Evolutionary conservation across 2,888 invertebrate genomes (phyloP).

Genomic region (Sesia apiformis): DNA sequence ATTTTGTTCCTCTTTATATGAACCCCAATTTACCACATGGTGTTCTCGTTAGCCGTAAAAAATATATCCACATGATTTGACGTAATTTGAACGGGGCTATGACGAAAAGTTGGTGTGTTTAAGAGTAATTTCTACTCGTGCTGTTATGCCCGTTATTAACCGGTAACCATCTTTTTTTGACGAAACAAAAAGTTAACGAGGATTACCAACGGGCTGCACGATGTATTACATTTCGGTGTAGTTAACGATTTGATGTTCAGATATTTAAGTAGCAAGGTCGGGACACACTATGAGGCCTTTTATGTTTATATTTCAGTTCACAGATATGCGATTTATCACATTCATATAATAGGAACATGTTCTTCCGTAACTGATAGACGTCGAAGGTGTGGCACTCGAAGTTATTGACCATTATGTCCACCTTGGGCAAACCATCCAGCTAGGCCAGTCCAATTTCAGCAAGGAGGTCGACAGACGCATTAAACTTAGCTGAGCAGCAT

Average conservation of each 20-base stretch:
- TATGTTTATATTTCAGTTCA: too few species aligned
- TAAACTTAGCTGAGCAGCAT: too few species aligned
- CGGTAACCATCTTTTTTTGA: conserved; percentile 44
- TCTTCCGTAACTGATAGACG: too few species aligned
- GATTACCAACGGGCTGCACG: conserved; percentile 25
- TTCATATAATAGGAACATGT: too few species aligned
- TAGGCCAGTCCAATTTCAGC: too few species aligned
- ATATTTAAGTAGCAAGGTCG: background rate
- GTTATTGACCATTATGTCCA: too few species aligned
- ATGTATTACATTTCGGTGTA: conserved; percentile 7
- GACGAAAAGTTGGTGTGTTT: conserved; percentile 63
- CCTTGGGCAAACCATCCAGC: too few species aligned
- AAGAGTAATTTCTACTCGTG: conserved; percentile 50
- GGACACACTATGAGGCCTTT: too few species aligned
- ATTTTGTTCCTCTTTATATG: conserved; percentile 51
- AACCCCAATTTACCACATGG: conserved; percentile 70
- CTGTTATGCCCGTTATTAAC: conserved; percentile 61
- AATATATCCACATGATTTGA: conserved; percentile 66
- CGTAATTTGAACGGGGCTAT: conserved; percentile 63
- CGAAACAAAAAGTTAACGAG: conserved; percentile 51
- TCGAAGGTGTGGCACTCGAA: too few species aligned
- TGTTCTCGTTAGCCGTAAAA: conserved; percentile 47
- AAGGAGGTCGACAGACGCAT: too few species aligned
- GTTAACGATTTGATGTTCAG: background rate
- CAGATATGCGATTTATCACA: too few species aligned